Evolutionary conservation across 2,113 vertebrate species (phyloP).

Genomic region (Mixornis gularis): DNA sequence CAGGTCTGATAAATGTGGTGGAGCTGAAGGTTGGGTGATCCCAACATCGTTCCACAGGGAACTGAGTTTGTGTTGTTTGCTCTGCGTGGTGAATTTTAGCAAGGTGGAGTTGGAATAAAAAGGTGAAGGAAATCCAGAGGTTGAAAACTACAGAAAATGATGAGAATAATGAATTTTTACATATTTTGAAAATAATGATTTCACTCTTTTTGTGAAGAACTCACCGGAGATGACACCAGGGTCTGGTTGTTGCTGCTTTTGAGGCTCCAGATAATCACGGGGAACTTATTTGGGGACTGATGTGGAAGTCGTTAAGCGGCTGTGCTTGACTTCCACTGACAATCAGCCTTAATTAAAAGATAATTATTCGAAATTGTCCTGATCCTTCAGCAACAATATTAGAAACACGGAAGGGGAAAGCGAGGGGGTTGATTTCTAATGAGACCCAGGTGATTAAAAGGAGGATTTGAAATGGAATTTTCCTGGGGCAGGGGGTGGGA

Average conservation of each 20-base stretch:
- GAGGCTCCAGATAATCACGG: neutral
- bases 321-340: slow-evolving; percentile 18
- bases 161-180: neutral
- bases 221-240: neutral
- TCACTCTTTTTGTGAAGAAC: neutral
- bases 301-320: slow-evolving; percentile 22
- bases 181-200: neutral
- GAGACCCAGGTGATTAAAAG: neutral
- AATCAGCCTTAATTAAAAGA: slow-evolving; percentile 42
- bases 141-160: neutral
- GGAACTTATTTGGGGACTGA: slow-evolving; percentile 3
- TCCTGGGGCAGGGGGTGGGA: neutral
- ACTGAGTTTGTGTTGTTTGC: neutral
- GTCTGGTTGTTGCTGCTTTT: neutral
- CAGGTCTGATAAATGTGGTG: neutral
- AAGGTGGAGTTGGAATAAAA: neutral
- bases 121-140: neutral
- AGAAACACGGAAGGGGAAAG: slow-evolving; percentile 41
- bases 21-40: neutral
- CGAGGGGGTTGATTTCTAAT: neutral
- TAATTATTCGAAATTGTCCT: slow-evolving; percentile 39
- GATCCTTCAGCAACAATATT: slow-evolving; percentile 15
- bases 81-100: neutral
- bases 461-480: neutral
- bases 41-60: neutral